phyloP scores from a whole-genome alignment of 2,113 vertebrate species.

The Vulpes ferrilata region DNA sequence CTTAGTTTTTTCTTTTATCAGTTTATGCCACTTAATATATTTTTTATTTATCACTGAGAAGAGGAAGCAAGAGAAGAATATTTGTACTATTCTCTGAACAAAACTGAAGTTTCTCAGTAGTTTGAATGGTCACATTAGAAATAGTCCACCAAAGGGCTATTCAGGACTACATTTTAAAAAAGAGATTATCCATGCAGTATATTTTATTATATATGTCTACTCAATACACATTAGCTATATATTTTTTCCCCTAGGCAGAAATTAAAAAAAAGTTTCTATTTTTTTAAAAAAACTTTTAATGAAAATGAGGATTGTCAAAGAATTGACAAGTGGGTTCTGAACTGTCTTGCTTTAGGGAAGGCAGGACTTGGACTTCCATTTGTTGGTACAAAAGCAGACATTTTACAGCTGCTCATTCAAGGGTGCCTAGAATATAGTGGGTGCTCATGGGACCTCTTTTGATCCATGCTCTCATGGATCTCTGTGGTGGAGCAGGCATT shows the following conservation, averaged over 20 bases:
- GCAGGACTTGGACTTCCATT: background rate
- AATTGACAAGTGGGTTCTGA: background rate
- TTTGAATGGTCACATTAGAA: slow-evolving; percentile 58
- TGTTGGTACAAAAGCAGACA: background rate
- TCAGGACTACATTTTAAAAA: slow-evolving; percentile 25
- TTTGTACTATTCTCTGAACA: slow-evolving; percentile 54
- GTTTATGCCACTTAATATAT: slow-evolving; percentile 69
- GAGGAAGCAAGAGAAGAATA: slow-evolving; percentile 63
- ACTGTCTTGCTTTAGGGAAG: background rate
- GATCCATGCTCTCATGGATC: background rate
- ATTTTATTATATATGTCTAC: slow-evolving; percentile 11
- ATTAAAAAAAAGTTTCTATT: background rate
- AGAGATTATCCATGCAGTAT: background rate
- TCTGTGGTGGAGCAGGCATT: background rate
- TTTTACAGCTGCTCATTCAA: background rate
- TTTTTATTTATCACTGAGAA: slow-evolving; percentile 63
- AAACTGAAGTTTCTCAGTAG: background rate
- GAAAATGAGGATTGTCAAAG: background rate
- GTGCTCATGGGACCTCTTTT: background rate
- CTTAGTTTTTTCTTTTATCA: slow-evolving; percentile 45
- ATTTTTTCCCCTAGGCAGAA: background rate
- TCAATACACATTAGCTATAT: background rate
- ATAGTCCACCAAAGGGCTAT: background rate
- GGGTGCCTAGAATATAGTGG: background rate
- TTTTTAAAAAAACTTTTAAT: background rate